phyloP scores from a whole-genome alignment of 2,113 vertebrate species.

The Erythrolamprus reginae region DNA sequence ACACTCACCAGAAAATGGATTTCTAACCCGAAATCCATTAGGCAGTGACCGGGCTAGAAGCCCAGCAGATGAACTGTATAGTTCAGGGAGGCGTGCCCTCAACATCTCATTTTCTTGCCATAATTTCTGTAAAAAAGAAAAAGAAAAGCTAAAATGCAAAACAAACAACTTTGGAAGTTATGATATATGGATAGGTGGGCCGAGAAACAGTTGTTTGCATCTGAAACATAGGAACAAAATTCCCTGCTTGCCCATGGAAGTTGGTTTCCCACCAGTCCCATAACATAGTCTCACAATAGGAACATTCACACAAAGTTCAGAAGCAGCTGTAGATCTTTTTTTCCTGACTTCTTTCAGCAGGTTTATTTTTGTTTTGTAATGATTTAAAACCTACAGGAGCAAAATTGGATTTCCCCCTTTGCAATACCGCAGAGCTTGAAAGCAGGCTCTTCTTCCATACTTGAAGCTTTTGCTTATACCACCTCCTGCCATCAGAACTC shows the following conservation, averaged over 20 bases:
- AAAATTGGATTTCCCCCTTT: not conserved
- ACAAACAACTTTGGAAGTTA: not conserved
- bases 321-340: not conserved
- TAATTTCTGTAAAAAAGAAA: slow-evolving; percentile 29
- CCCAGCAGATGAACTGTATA: not conserved
- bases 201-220: not conserved
- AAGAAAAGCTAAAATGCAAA: not conserved
- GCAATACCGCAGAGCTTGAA: not conserved
- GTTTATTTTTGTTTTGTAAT: not conserved
- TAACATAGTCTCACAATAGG: not conserved
- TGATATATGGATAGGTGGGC: not conserved
- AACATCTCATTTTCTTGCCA: slow-evolving; percentile 29
- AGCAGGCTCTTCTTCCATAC: not conserved
- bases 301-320: not conserved
- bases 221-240: not conserved
- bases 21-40: slow-evolving; percentile 47
- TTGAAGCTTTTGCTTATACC: not conserved
- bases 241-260: not conserved
- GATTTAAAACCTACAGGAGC: not conserved
- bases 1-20: slow-evolving; percentile 59
- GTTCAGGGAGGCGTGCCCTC: not conserved
- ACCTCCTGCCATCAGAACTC: not conserved
- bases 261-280: not conserved
- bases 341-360: not conserved
- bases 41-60: not conserved